Conservation (phyloP, 1,140 invertebrate genomes). For the Magallana ariakensis region DNA sequence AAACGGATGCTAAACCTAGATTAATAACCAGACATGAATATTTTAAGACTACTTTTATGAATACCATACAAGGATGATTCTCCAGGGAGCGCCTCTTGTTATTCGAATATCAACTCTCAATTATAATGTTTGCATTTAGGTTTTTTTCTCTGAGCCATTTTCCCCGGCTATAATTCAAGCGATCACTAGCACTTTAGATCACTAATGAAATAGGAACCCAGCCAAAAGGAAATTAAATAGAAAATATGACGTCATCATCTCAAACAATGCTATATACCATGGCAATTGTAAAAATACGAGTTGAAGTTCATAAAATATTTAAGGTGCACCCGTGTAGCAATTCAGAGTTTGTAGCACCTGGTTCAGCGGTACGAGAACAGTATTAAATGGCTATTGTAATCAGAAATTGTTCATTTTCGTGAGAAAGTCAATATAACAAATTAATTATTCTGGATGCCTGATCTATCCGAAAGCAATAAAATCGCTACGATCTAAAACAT, state of each 20-base stretch:
- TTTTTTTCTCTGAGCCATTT: slow-evolving; percentile 31
- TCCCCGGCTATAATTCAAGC: slow-evolving; percentile 25
- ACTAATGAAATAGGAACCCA: slow-evolving; percentile 25
- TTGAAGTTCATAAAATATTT: slow-evolving; percentile 39
- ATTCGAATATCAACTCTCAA: slow-evolving; percentile 37
- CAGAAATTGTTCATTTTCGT: slow-evolving; percentile 36
- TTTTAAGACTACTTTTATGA: slow-evolving; percentile 18
- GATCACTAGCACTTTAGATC: slow-evolving; percentile 17
- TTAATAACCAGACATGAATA: slow-evolving; percentile 37
- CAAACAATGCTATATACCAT: slow-evolving; percentile 5
- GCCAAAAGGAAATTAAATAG: slow-evolving; percentile 35
- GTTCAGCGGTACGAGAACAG: not conserved
- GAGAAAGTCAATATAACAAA: slow-evolving; percentile 25
- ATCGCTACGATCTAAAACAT: not conserved
- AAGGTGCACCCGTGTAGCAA: not conserved
- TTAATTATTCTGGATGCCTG: slow-evolving; percentile 25
- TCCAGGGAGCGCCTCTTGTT: not conserved
- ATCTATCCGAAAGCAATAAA: not conserved
- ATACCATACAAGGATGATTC: not conserved
- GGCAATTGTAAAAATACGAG: slow-evolving; percentile 16
- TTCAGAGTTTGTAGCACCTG: not conserved
- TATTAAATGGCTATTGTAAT: slow-evolving; percentile 27
- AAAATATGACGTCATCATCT: slow-evolving; percentile 34
- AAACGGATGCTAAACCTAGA: slow-evolving; percentile 27
- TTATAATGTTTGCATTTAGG: slow-evolving; percentile 36